phyloP scores from a whole-genome alignment of 2,797 vertebrate genomes.

The Arremon aurantiirostris region DNA sequence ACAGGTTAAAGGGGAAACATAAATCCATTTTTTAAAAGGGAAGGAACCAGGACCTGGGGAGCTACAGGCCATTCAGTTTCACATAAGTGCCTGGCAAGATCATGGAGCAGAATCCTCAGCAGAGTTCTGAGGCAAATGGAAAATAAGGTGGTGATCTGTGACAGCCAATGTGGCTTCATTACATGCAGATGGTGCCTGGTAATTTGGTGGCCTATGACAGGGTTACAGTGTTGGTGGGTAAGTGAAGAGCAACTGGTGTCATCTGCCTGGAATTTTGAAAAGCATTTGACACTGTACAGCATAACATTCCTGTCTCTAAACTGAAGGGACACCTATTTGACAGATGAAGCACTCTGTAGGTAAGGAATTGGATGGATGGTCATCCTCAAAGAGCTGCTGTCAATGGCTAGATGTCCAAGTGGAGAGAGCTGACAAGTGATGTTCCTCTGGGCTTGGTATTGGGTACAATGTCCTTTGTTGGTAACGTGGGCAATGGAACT shows the following conservation, averaged over 20 bases:
- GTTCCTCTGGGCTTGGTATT: not conserved
- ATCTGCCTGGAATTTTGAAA: not conserved
- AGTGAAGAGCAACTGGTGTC: not conserved
- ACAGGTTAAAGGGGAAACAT: not conserved
- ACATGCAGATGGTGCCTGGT: not conserved
- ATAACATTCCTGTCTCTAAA: not conserved
- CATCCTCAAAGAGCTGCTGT: not conserved
- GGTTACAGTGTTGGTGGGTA: not conserved
- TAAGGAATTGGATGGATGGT: not conserved
- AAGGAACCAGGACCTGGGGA: not conserved
- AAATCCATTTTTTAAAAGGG: not conserved
- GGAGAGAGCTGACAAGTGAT: not conserved
- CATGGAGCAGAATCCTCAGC: not conserved
- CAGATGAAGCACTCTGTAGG: not conserved
- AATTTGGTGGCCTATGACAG: not conserved
- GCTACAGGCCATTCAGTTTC: not conserved
- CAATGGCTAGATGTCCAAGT: not conserved
- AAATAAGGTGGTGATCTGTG: not conserved
- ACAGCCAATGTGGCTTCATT: not conserved
- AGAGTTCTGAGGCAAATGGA: rapidly evolving
- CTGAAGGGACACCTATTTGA: not conserved
- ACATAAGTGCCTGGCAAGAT: not conserved
- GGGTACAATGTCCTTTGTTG: rapidly evolving
- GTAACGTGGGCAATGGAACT: too few relatives aligned
- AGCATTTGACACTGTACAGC: not conserved